Base-by-base conservation (phyloP, 2,888 invertebrate species). In the Tetanocera ferruginea region DNA sequence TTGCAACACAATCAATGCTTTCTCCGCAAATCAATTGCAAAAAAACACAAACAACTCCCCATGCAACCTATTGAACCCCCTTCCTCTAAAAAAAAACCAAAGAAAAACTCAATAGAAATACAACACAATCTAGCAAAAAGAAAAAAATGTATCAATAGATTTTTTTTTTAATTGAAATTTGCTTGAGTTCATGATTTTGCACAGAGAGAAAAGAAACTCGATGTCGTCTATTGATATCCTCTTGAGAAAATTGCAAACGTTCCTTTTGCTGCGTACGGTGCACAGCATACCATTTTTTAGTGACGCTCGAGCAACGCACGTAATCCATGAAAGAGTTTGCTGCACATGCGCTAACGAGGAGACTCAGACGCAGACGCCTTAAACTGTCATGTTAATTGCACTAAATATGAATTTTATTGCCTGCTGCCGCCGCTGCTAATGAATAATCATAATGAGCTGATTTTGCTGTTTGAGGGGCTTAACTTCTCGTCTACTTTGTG, bases 31-130 rank as follows among this genome's bases (percentile, higher is more conserved):
- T 87, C 87, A 87, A 87, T 87, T 87, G 87, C 84, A 78, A 85
- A 86, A 86, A 86, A 87, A 87, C 87, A 86, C 86, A 87, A 87
- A 87, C 87, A 87, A 86, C 86, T 83, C 87, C 86, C 85, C 86
- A 83, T 83, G 87, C 73, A 78, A 83, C 85, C 83, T 81, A 80
- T 83, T 67, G 52, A 31, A 9, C 51, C 23, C 25, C 57, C 17
- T 43, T 37, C 23, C 34, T 73, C 57, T 23, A 23, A 9, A 4
- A 28, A 14, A 60, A 70, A 25, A 11, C 11, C 23, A 1, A 52
- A 9, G 9, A 14, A 70, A n/a, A 17, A 5, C 25, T 55, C 52
- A 17, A 55, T 5, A 14, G 23, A 17, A 28, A 51, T 14, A 43
- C 19, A 8, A 37, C 25, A 57, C 6, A 57, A 23, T 2, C n/a